phyloP scores from a whole-genome alignment of 2,113 vertebrate genomes.

The Dermatemys mawii region DNA sequence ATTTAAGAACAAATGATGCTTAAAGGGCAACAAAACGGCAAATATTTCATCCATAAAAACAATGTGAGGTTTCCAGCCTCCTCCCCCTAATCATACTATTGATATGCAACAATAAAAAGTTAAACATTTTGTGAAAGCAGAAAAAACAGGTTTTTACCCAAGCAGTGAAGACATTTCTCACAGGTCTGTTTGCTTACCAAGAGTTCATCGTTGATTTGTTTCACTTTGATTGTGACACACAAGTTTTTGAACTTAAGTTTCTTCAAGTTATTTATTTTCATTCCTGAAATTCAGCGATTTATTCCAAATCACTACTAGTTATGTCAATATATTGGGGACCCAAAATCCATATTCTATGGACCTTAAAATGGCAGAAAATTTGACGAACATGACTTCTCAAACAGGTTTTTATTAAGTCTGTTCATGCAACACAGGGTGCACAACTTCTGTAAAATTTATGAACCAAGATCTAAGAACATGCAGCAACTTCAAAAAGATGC shows the following conservation, averaged over 20 bases:
- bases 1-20: background rate
- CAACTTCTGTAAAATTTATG: background rate
- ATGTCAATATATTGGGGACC: background rate
- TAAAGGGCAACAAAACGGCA: background rate
- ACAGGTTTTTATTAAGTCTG: background rate
- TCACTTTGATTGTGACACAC: background rate
- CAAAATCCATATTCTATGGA: background rate
- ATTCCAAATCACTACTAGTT: background rate
- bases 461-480: background rate
- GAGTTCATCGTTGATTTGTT: background rate
- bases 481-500: background rate
- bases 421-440: background rate
- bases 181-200: background rate
- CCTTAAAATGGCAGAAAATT: fast-evolving
- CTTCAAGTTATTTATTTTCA: background rate
- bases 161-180: background rate
- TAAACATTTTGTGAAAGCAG: background rate
- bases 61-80: background rate
- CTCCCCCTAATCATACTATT: background rate
- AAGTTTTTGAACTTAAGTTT: background rate
- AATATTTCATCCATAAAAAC: background rate
- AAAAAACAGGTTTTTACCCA: background rate
- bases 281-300: background rate
- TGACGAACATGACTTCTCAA: background rate
- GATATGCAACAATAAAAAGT: background rate